Percentiles rank a stretch among this genome's conserved stretches.
Conservation (phyloP, 35 echinoderm and acorn worm genomes). For the Eucidaris tribuloides region DNA sequence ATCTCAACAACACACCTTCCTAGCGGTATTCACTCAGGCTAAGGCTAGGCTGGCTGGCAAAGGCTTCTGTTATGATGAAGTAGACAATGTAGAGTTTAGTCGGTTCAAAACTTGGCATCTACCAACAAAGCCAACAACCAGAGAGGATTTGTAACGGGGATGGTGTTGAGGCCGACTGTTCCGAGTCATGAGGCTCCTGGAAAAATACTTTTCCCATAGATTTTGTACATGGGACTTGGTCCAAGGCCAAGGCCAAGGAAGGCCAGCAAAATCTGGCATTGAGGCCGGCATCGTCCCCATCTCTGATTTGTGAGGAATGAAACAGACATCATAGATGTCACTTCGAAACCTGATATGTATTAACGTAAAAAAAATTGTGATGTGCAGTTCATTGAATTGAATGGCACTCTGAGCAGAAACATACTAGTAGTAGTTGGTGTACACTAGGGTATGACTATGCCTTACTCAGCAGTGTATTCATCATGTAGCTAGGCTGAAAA, state of each 20-base stretch:
- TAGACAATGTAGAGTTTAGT: slow-evolving; percentile 36
- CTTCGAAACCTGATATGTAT: too few species aligned
- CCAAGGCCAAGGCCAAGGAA: background rate
- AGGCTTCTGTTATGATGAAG: slow-evolving; percentile 58
- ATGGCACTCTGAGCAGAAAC: too few species aligned
- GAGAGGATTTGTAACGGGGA: too few species aligned
- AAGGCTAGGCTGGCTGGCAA: slow-evolving; percentile 56
- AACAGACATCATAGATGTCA: too few species aligned
- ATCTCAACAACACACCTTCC: slow-evolving; percentile 31
- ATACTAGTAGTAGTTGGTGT: too few species aligned
- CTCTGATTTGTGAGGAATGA: background rate
- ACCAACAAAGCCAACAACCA: background rate
- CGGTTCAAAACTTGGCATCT: slow-evolving; percentile 58
- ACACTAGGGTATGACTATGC: too few species aligned
- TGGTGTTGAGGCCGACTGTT: too few species aligned
- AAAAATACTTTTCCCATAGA: background rate
- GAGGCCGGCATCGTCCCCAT: background rate
- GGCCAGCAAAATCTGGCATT: background rate
- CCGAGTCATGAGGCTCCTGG: background rate
- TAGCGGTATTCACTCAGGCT: slow-evolving; percentile 39
- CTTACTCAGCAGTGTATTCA: too few species aligned
- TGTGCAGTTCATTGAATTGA: too few species aligned
- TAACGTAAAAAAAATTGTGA: too few species aligned
- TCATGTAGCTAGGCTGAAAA: too few species aligned
- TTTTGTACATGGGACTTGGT: background rate